A percentile compares a stretch with the other conserved stretches of the same genome.
Conservation (phyloP, 2,113 vertebrate genomes). For the Parotia lawesii region DNA sequence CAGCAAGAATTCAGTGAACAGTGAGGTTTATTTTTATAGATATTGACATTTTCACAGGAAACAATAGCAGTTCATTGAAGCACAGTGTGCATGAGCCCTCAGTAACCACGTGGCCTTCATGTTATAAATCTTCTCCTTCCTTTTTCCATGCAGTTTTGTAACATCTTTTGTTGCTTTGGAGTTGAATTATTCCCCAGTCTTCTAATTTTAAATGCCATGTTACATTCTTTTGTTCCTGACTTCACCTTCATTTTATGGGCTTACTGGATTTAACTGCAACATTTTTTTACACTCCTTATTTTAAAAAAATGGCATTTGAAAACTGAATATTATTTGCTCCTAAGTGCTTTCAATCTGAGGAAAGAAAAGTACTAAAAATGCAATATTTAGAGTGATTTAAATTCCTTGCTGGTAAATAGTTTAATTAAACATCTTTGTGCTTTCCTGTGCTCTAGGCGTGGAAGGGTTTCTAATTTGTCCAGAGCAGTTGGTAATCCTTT, state of each 20-base stretch:
- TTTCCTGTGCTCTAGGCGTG: conserved; percentile 8
- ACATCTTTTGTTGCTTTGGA: background rate
- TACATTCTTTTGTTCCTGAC: background rate
- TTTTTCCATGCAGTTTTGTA: background rate
- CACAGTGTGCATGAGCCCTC: background rate
- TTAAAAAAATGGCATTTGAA: background rate
- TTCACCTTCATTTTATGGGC: background rate
- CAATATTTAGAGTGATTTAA: conserved; percentile 21
- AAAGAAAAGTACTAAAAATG: background rate
- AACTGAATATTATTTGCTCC: background rate
- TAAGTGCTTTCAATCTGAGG: background rate
- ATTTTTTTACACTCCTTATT: background rate
- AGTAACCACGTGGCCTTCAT: background rate
- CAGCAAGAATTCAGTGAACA: background rate
- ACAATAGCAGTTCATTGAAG: background rate
- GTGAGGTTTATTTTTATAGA: background rate
- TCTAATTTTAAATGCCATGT: background rate
- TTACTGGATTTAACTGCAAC: background rate
- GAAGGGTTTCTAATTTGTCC: conserved; percentile 44
- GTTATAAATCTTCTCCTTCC: background rate
- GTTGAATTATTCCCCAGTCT: background rate
- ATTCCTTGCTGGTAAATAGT: conserved; percentile 29
- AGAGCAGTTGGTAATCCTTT: conserved; percentile 37
- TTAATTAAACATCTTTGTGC: conserved; percentile 46
- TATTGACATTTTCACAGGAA: background rate